Evolutionary conservation across 2,888 invertebrate species (phyloP), one percentile per base, ranked within the genome.

Genomic region (Drosophila acutilabella): DNA sequence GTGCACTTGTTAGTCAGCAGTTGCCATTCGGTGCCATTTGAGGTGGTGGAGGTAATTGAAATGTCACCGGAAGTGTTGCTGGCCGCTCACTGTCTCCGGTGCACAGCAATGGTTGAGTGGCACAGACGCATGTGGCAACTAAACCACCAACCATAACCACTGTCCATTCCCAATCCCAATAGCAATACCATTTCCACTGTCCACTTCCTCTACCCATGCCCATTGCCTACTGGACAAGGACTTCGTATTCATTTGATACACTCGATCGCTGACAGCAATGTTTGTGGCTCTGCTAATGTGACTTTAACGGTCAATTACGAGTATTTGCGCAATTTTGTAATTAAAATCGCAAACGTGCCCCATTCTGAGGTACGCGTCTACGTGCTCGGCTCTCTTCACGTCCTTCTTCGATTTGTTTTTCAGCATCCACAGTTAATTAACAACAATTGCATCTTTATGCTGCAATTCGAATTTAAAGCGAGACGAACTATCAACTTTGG

Each of bases 41-140:
- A 88, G 88, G 84, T 80, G 89, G 82, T 89, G 87, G 80, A 90
- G 90, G 90, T 91, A 91, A 91, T 91, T 91, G 91, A 89, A 91
- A 91, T 91, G 90, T 91, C 91, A 90, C 80, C 91, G 90, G 91
- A 91, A 90, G 87, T 90, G 90, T 90, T 83, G 80, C 80, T 81
- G 88, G 89, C 69, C 84, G 73, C 76, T 75, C 82, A 74, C 80
- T 83, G 90, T 84, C 87, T 89, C 90, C 88, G 91, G 84, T 86
- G 51, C 61, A 51, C 58, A 44, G 50, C 61, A 57, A 18, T 30
- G 51, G 20, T 36, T 64, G 64, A 57, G 41, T 59, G 54, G 11
- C 44, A 47, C 41, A 57, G 40, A 61, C 74, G 66, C 66, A 36
- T 66, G 48, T 45, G 53, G 50, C 51, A 45, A 54, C 45, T 59